Conservation (phyloP, 2,113 vertebrate species). For the Periophthalmodon schlosseri region DNA sequence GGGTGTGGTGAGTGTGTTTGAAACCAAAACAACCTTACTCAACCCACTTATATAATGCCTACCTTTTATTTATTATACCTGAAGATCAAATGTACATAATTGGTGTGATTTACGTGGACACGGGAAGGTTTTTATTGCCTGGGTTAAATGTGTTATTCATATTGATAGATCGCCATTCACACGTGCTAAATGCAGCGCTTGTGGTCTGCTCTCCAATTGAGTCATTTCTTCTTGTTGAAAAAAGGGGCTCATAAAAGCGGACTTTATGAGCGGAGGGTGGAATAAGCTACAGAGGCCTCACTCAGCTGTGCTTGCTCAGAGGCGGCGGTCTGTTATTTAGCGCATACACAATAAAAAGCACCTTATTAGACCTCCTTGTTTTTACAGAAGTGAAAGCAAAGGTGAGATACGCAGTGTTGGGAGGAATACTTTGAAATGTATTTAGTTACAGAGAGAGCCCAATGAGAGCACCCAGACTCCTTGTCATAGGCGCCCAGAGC, state of each 20-base stretch:
- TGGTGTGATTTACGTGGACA: conserved; percentile 1
- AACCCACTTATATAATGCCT: background rate
- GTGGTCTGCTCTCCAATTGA: conserved; percentile 51
- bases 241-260: conserved; percentile 40
- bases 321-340: background rate
- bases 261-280: conserved; percentile 61
- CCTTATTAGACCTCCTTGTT: background rate
- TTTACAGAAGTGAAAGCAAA: background rate
- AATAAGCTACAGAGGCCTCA: conserved; percentile 35
- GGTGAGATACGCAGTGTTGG: background rate
- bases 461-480: too few relatives aligned
- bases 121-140: background rate
- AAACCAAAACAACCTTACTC: background rate
- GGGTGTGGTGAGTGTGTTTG: conserved; percentile 40
- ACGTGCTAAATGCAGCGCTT: conserved; percentile 50
- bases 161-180: conserved; percentile 50
- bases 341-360: background rate
- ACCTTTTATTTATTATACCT: background rate
- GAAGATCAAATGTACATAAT: background rate
- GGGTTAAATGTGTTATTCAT: conserved; percentile 50
- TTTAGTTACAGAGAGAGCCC: too few relatives aligned
- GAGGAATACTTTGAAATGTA: too few relatives aligned
- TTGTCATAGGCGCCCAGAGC: too few relatives aligned
- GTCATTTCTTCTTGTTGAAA: conserved; percentile 36
- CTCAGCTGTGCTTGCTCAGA: conserved; percentile 23